Base-by-base conservation (phyloP, 2,113 vertebrate species). In the Syngnathoides biaculeatus region DNA sequence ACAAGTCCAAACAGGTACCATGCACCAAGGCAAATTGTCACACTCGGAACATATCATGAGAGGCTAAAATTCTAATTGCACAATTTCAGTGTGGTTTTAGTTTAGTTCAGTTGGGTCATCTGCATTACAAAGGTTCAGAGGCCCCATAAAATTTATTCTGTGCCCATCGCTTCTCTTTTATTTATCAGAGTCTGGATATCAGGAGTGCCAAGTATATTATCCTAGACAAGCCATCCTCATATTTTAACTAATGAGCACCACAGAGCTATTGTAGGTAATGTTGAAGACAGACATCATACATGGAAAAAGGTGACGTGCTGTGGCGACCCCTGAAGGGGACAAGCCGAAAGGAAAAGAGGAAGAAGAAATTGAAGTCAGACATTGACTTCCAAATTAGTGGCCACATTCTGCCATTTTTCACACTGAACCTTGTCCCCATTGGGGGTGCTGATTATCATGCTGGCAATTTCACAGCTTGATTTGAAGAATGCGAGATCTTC, bases 1-100 rank as follows among this genome's bases (percentile, higher is more conserved):
- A 71, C 97, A 98, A 81, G 97, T 98, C 82, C 97, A 99, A 90
- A 99, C 97, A 92, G 97, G 97, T 98, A 86, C 86, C 89, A 50
- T 27, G 6, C 26, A 63, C 22, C 17, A 5, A 0, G 26, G 14
- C 40, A 27, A 48, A 57, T 57, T 27, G 12, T 47, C 12, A 19
- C 42, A 43, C 4, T 55, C 5, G 35, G 10, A 5, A 20, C 14
- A 10, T 9, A 8, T 4, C 10, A 20, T 12, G 3, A 42, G 40
- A 10, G 4, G 26, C 3, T 62, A 11, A 62, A 62, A 15, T 22
- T 43, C n/a, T 8, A 14, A 11, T 58, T 11, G 15, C 17, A 20
- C 27, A 58, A 58, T 6, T 17, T 26, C 9, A 20, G 8, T 19
- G 24, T 64, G 26, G 55, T 8, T 30, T 8, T 39, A 39, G 38